phyloP scores from a whole-genome alignment of 2,888 invertebrate species.

The Camponotus fellah region DNA sequence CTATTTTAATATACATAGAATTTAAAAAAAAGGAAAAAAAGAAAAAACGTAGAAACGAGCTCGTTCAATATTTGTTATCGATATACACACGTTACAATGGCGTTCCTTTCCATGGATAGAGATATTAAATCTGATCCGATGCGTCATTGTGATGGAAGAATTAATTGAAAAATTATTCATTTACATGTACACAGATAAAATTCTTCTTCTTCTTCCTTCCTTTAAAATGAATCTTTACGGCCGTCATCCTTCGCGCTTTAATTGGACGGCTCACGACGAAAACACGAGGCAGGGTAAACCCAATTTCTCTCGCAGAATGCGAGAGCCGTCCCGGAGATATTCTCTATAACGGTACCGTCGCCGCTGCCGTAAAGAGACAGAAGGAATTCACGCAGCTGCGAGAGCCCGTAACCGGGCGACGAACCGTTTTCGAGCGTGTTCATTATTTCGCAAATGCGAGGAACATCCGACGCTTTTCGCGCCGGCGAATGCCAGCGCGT shows the following conservation, averaged over 20 bases:
- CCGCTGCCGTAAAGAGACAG: conserved; percentile 13
- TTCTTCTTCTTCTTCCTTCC: not conserved
- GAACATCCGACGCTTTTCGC: conserved; percentile 40
- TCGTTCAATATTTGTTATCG: conserved; percentile 8
- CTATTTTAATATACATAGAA: not conserved
- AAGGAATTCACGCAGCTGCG: conserved; percentile 43
- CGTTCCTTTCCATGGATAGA: not conserved
- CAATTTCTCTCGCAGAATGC: conserved; percentile 31
- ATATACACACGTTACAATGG: not conserved
- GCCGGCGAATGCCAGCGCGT: not conserved
- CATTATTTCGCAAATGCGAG: conserved; percentile 55
- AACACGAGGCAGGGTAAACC: conserved; percentile 22
- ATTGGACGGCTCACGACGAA: conserved; percentile 17
- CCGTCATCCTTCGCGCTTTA: conserved; percentile 30
- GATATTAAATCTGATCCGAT: conserved; percentile 9
- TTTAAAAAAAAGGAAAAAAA: not conserved
- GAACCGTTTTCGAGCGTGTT: conserved; percentile 42
- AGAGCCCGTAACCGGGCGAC: conserved; percentile 15
- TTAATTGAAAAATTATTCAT: conserved; percentile 1
- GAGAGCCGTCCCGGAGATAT: conserved; percentile 20
- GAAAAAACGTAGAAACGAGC: not conserved
- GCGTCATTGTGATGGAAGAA: not conserved
- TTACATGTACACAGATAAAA: not conserved
- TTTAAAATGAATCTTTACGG: conserved; percentile 24
- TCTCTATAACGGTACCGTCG: conserved; percentile 34